A percentile compares a stretch with the other conserved stretches of the same genome.
Conservation (phyloP, 2,797 vertebrate species). For the Steatocranus sp. region DNA sequence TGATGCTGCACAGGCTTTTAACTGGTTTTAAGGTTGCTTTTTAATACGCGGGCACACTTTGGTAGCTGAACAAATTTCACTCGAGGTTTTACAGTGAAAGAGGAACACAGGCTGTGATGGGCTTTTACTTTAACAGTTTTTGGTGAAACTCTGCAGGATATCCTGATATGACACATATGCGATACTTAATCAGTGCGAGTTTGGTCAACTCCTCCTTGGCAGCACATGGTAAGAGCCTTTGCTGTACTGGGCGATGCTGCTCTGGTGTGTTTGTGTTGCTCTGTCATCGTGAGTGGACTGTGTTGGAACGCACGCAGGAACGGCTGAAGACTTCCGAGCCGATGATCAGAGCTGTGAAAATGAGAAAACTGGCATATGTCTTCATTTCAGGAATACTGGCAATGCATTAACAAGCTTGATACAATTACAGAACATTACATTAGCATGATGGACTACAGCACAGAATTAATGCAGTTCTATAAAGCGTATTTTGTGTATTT, state of each 20-base stretch:
- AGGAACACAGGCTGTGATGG: not conserved
- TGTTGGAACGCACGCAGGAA: not conserved
- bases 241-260: not conserved
- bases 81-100: not conserved
- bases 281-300: not conserved
- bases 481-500: not conserved
- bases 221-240: not conserved
- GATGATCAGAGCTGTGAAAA: not conserved
- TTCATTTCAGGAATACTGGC: not conserved
- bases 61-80: not conserved
- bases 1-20: not conserved
- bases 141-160: not conserved
- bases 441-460: not conserved
- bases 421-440: not conserved
- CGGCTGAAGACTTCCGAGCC: not conserved
- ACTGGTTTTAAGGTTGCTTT: not conserved
- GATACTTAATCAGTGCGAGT: accelerated
- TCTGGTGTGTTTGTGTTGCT: not conserved
- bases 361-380: not conserved
- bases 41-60: not conserved
- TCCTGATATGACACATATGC: not conserved
- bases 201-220: not conserved
- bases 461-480: not conserved
- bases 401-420: not conserved
- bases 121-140: accelerated